A percentile compares a stretch with the other conserved stretches of the same genome.
Conservation (phyloP, 2,797 vertebrate species). For the Semaprochilodus insignis region DNA sequence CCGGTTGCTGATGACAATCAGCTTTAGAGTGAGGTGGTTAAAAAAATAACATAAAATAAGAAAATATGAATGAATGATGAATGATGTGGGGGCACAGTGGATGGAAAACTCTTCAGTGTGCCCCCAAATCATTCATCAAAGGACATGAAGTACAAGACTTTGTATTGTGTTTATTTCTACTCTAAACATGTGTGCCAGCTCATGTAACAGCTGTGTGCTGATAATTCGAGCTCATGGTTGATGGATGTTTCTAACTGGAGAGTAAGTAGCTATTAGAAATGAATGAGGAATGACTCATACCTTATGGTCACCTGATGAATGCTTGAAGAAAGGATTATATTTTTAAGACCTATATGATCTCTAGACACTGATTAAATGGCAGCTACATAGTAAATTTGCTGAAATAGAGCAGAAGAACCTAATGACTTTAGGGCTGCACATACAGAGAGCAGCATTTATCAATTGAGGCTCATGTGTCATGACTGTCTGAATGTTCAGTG, state of each 20-base stretch:
- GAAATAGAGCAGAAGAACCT: neutral
- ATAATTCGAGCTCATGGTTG: too few relatives aligned
- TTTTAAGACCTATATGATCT: neutral
- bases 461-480: neutral
- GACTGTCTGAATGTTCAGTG: neutral
- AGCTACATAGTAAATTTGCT: neutral
- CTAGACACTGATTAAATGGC: neutral
- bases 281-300: neutral
- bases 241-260: neutral
- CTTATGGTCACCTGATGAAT: neutral
- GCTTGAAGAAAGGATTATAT: neutral
- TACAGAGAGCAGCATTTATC: neutral
- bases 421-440: neutral
- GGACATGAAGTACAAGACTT: too few relatives aligned
- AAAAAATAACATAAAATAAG: neutral
- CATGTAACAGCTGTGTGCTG: neutral
- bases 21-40: neutral
- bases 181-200: neutral
- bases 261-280: neutral
- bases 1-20: neutral
- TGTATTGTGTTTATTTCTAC: neutral
- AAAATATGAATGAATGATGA: too few relatives aligned
- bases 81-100: neutral
- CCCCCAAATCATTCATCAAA: neutral
- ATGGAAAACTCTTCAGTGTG: neutral